These are phyloP conservation scores for Standfussiana lucernea DNA, from an alignment of 2,888 invertebrate genomes.

Conservation along the genomic window DNA sequence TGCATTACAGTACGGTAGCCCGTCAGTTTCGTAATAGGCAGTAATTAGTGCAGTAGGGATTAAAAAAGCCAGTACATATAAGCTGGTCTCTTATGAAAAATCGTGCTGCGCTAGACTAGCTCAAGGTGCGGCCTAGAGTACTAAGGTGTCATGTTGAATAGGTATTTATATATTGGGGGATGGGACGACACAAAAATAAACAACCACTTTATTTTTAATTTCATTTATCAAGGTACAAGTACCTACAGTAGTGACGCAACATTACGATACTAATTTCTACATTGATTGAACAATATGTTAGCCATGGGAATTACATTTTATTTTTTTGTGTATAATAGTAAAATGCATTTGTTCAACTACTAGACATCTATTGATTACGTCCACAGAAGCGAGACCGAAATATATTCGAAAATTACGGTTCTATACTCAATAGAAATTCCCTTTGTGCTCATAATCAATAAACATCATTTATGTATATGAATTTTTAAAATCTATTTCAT, in stretches of 20 bases:
- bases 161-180: background rate
- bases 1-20: background rate
- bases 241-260: constrained; percentile 73
- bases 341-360: constrained; percentile 58
- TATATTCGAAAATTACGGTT: constrained; percentile 33
- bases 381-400: constrained; percentile 8
- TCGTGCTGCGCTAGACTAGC: background rate
- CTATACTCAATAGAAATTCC: background rate
- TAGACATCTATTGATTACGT: constrained; percentile 56
- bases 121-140: background rate
- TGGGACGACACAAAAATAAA: constrained; percentile 45
- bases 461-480: constrained; percentile 38
- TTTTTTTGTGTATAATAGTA: constrained; percentile 50
- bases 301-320: constrained; percentile 57
- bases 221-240: constrained; percentile 84
- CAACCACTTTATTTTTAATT: constrained; percentile 73
- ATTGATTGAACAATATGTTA: constrained; percentile 64
- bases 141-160: background rate
- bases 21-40: too few relatives aligned
- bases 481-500: constrained; percentile 71
- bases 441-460: constrained; percentile 50
- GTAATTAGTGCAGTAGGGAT: background rate
- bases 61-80: background rate
- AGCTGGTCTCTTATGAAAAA: background rate
- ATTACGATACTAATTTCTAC: constrained; percentile 71